Conservation (phyloP, 2,888 invertebrate species). For the Hyalella azteca region DNA sequence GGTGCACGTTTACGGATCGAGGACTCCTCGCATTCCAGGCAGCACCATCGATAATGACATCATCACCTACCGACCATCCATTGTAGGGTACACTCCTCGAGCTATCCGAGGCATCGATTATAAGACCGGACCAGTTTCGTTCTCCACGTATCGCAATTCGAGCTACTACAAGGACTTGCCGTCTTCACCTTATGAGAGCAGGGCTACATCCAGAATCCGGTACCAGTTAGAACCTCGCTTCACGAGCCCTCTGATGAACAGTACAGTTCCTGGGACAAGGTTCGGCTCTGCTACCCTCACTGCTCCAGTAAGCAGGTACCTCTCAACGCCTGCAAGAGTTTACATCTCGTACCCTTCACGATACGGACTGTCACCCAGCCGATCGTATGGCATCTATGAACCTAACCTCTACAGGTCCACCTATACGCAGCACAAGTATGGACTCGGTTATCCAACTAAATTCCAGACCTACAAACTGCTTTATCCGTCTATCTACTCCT, state of each 20-base stretch:
- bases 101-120: constrained; percentile 20
- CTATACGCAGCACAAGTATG: constrained; percentile 32
- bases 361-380: not conserved
- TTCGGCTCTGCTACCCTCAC: constrained; percentile 22
- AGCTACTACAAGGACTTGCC: constrained; percentile 35
- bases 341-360: constrained; percentile 31
- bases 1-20: not conserved
- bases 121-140: not conserved
- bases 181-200: constrained; percentile 26
- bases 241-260: constrained; percentile 26
- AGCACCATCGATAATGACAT: constrained; percentile 1
- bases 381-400: constrained; percentile 29
- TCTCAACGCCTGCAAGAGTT: constrained; percentile 13
- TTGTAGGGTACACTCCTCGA: constrained; percentile 1
- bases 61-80: constrained; percentile 35
- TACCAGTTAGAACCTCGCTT: constrained; percentile 28
- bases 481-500: constrained; percentile 26
- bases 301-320: constrained; percentile 1
- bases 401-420: constrained; percentile 24
- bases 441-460: constrained; percentile 14
- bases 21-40: constrained; percentile 2
- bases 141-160: constrained; percentile 32
- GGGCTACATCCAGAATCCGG: constrained; percentile 14
- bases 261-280: constrained; percentile 20
- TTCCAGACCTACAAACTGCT: constrained; percentile 25